phyloP scores from a whole-genome alignment of 1,140 invertebrate species.

The Adoxophyes honmai region DNA sequence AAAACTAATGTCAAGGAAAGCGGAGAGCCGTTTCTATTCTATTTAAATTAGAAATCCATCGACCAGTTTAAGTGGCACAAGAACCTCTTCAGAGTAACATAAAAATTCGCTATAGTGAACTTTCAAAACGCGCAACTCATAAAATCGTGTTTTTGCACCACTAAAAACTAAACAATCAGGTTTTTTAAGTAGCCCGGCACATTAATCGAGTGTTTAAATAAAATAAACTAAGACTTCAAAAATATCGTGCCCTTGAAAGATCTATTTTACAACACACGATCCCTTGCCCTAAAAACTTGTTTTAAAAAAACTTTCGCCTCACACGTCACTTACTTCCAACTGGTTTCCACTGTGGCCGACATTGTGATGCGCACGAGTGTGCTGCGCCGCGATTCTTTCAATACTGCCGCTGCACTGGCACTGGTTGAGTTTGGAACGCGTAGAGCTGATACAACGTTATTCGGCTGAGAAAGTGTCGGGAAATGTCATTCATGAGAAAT shows the following conservation, averaged over 20 bases:
- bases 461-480: too few species aligned
- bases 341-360: constrained; percentile 55
- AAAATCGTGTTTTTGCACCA: background rate
- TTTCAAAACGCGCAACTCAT: background rate
- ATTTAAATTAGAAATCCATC: too few species aligned
- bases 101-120: background rate
- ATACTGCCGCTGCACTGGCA: background rate
- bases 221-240: background rate
- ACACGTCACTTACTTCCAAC: constrained; percentile 55
- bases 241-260: background rate
- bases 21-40: too few species aligned
- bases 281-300: background rate
- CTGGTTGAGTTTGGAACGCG: background rate
- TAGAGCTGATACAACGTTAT: background rate
- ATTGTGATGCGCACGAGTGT: constrained; percentile 29
- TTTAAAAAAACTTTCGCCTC: constrained; percentile 52
- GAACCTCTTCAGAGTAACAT: too few species aligned
- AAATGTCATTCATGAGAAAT: too few species aligned
- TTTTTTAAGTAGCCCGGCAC: background rate
- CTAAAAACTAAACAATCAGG: constrained; percentile 2
- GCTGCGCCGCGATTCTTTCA: constrained; percentile 25
- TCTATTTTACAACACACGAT: background rate
- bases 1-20: too few species aligned
- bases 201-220: background rate
- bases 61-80: too few species aligned